These are phyloP conservation scores for Macroteleia sp. DNA, from an alignment of 2,888 invertebrate species.

Conservation along the genomic window DNA sequence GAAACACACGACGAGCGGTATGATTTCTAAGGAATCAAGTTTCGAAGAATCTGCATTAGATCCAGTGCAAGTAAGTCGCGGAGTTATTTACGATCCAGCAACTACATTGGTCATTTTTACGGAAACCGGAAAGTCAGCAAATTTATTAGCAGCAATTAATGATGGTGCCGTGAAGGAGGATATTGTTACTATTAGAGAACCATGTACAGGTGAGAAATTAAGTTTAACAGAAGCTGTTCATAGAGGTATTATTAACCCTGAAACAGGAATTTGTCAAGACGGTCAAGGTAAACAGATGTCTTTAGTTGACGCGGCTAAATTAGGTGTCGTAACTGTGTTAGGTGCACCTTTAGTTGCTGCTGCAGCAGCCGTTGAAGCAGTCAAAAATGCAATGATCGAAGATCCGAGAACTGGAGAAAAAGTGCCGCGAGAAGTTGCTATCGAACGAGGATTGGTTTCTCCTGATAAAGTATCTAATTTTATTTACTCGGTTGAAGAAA, in stretches of 20 bases:
- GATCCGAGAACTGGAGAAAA: slow-evolving; percentile 93
- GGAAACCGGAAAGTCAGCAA: slow-evolving; percentile 88
- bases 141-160: slow-evolving; percentile 90
- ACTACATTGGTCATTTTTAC: slow-evolving; percentile 90
- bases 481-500: slow-evolving; percentile 76
- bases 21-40: slow-evolving; percentile 83
- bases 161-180: slow-evolving; percentile 89
- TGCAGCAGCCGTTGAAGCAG: slow-evolving; percentile 88
- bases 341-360: slow-evolving; percentile 91
- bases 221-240: slow-evolving; percentile 90
- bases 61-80: slow-evolving; percentile 89
- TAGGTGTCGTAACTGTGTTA: slow-evolving; percentile 90
- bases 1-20: slow-evolving; percentile 64
- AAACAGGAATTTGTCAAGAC: slow-evolving; percentile 89
- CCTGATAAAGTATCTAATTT: slow-evolving; percentile 69
- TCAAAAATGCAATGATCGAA: slow-evolving; percentile 87
- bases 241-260: slow-evolving; percentile 89
- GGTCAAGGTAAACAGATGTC: slow-evolving; percentile 88
- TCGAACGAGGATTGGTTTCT: slow-evolving; percentile 89
- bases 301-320: slow-evolving; percentile 90
- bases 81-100: slow-evolving; percentile 91
- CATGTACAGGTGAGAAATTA: slow-evolving; percentile 88
- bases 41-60: slow-evolving; percentile 85
- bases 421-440: slow-evolving; percentile 92
- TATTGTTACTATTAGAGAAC: slow-evolving; percentile 89